A percentile compares a stretch with the other conserved stretches of the same genome.
Conservation (phyloP, 2,797 vertebrate species). For the Acanthurus leucopareius region DNA sequence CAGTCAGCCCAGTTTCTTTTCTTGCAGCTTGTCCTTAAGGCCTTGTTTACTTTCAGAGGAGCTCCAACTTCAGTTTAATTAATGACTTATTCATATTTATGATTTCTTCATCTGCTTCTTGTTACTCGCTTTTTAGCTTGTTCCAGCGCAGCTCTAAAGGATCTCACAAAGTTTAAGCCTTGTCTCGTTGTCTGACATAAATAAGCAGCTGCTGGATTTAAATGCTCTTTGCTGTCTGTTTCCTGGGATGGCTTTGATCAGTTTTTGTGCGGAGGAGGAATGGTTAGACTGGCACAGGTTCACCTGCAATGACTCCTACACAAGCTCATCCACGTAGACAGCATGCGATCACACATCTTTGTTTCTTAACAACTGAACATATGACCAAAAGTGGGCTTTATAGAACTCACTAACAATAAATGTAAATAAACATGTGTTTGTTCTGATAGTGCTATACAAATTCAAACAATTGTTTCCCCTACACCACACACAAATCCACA, state of each 20-base stretch:
- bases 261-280: conserved; percentile 40
- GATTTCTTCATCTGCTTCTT: not conserved
- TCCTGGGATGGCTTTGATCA: conserved; percentile 48
- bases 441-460: not conserved
- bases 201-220: conserved; percentile 42
- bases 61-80: conserved; percentile 14
- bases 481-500: not conserved
- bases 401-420: not conserved
- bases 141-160: conserved; percentile 17
- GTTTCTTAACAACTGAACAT: conserved; percentile 11
- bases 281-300: conserved; percentile 41
- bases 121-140: not conserved
- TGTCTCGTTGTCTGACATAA: conserved; percentile 30
- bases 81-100: conserved; percentile 20
- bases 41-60: conserved; percentile 1
- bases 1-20: not conserved
- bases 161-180: conserved; percentile 20
- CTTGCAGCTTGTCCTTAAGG: not conserved
- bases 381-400: not conserved
- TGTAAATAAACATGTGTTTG: not conserved
- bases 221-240: conserved; percentile 34
- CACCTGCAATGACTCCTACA: conserved; percentile 51
- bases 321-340: conserved; percentile 7
- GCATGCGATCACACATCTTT: conserved; percentile 26
- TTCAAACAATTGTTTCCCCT: not conserved